Evolutionary conservation across 2,797 vertebrate species (phyloP).

Genomic region (Aphelocoma californica): DNA sequence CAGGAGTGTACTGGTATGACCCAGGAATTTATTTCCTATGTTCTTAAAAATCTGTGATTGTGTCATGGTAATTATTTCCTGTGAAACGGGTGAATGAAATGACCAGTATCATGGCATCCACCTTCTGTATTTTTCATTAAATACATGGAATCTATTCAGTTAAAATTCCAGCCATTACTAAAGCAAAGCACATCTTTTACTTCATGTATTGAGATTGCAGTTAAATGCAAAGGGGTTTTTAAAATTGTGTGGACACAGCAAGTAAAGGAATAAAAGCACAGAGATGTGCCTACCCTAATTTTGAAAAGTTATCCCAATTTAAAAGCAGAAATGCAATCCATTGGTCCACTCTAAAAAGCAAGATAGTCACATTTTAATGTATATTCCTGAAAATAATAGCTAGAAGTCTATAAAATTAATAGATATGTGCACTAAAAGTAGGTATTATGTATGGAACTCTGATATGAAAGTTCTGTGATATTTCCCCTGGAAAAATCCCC

Average conservation of each 20-base stretch:
- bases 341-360: neutral
- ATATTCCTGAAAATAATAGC: slow-evolving; percentile 36
- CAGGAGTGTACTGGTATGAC: neutral
- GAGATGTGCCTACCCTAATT: neutral
- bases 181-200: neutral
- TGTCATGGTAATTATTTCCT: neutral
- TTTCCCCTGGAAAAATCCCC: neutral
- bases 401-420: neutral
- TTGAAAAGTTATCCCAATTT: neutral
- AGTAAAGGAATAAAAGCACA: neutral
- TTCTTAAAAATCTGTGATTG: neutral
- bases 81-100: neutral
- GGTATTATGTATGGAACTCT: neutral
- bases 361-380: slow-evolving; percentile 13
- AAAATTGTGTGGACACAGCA: neutral
- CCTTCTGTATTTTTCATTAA: neutral
- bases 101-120: neutral
- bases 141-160: neutral
- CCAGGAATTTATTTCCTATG: neutral
- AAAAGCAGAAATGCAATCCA: slow-evolving; percentile 6
- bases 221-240: neutral
- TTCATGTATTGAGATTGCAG: neutral
- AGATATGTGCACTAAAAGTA: neutral
- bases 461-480: neutral
- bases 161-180: neutral